Evolutionary conservation across 2,113 vertebrate species (phyloP), one percentile per base, ranked within the genome.

Genomic region (Antigone vipio): DNA sequence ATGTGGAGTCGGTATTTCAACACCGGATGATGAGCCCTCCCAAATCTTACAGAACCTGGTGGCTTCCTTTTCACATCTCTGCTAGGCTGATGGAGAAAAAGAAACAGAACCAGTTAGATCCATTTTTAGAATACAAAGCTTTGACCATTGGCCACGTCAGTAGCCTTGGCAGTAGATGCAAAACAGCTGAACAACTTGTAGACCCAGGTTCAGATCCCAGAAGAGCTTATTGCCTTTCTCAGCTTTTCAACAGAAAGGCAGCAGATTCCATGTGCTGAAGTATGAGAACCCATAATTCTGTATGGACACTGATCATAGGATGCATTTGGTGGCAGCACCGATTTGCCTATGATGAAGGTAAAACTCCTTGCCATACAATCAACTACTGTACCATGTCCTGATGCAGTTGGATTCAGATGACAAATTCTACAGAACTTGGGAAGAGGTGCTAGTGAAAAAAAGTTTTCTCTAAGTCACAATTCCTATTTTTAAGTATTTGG

Each of bases 1-100:
- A 53, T 97, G 94, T 92, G 96, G 96, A 98, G 95, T 95, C 53
- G 15, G 89, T 93, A 86, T 97, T 98, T 96, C 96, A 97, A 97
- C 96, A 93, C 95, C 78, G 1, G 95, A 88, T 96, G 95, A 97
- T 56, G 86, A 95, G 74, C 94, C 56, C 38, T 95, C 95, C 86
- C 53, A 89, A 92, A 95, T 94, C 93, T 92, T 56, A n/a, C 44
- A 73, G 79, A 95, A 86, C 91, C 94, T 88, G 85, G 85, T 87
- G 94, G 81, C 88, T 94, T 93, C 93, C 95, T 96, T 53, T 26
- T 80, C 84, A 60, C 66, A 52, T 53, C 77, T 59, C 78, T 82
- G 40, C 92, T 83, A 80, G 78, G n/a, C 63, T 73, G 81, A 68
- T 84, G 75, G 30, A 79, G 68, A 53, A 68, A 63, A 92, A 60